Evolutionary conservation across 2,888 invertebrate genomes (phyloP).

Genomic region (Sepioteuthis lessoniana): DNA sequence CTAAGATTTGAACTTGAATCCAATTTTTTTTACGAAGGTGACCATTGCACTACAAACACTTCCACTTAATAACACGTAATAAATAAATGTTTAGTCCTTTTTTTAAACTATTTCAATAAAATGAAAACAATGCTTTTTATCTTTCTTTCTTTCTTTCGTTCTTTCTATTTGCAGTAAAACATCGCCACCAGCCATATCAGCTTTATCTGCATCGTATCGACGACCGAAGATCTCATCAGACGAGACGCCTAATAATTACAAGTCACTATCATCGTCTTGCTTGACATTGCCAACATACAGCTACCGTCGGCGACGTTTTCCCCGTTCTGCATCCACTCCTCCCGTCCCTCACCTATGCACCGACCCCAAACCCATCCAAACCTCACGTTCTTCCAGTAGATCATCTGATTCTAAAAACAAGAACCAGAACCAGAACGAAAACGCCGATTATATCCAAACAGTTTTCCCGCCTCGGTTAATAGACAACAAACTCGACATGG

Average conservation of each 20-base stretch:
- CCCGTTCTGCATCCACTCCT: constrained; percentile 43
- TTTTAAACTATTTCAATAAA: too few species aligned
- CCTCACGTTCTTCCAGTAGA: neutral
- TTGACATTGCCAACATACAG: neutral
- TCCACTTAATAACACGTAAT: too few species aligned
- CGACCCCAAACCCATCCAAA: neutral
- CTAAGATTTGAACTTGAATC: too few species aligned
- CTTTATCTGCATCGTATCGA: neutral
- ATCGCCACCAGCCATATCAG: neutral
- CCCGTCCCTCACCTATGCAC: constrained; percentile 25
- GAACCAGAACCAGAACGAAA: neutral
- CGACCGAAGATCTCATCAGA: neutral
- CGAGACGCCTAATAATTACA: too few species aligned
- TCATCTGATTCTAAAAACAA: neutral
- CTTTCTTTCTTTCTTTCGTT: neutral
- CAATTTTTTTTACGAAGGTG: too few species aligned
- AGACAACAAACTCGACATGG: constrained; percentile 54
- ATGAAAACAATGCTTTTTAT: too few species aligned
- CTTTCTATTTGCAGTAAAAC: neutral
- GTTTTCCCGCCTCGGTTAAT: neutral
- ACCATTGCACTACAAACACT: too few species aligned
- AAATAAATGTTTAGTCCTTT: too few species aligned
- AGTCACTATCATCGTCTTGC: neutral
- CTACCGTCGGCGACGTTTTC: neutral
- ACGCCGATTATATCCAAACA: neutral